phyloP scores from a whole-genome alignment of 1,140 invertebrate species.

The fruit fly (Drosophila melanogaster) region DNA sequence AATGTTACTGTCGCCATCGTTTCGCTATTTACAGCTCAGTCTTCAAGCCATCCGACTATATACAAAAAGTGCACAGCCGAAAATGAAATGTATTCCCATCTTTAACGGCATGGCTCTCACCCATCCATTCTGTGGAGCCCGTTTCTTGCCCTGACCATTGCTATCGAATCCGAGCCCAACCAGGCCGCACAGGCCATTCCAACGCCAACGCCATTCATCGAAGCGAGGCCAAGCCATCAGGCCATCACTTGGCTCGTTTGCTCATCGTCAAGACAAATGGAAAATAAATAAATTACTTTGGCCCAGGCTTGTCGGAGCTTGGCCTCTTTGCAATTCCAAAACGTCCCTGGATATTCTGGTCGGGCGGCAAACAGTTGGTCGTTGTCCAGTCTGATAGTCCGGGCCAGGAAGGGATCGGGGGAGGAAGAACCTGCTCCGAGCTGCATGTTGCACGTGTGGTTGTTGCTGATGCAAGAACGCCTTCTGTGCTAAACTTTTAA shows the following conservation, averaged over 20 bases:
- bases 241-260: slow-evolving; percentile 81
- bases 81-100: background rate
- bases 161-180: slow-evolving; percentile 4
- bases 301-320: slow-evolving; percentile 46
- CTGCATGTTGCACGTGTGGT: slow-evolving; percentile 49
- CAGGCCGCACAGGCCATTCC: slow-evolving; percentile 8
- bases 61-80: background rate
- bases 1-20: background rate
- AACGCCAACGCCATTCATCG: slow-evolving; percentile 74
- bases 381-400: slow-evolving; percentile 65
- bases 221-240: slow-evolving; percentile 53
- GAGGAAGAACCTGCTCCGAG: slow-evolving; percentile 26
- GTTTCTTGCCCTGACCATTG: background rate
- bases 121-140: slow-evolving; percentile 8
- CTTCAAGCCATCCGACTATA: background rate
- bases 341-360: slow-evolving; percentile 70
- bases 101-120: slow-evolving; percentile 12
- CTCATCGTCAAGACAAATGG: slow-evolving; percentile 83
- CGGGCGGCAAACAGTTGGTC: slow-evolving; percentile 63
- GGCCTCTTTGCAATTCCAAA: slow-evolving; percentile 77
- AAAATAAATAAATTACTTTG: slow-evolving; percentile 83
- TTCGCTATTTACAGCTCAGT: background rate
- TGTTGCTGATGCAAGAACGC: slow-evolving; percentile 61
- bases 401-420: background rate
- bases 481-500: slow-evolving; percentile 74